Evolutionary conservation across 2,888 invertebrate genomes (phyloP), one percentile per base, ranked within the genome.

Genomic region (Ypsolopha sequella): DNA sequence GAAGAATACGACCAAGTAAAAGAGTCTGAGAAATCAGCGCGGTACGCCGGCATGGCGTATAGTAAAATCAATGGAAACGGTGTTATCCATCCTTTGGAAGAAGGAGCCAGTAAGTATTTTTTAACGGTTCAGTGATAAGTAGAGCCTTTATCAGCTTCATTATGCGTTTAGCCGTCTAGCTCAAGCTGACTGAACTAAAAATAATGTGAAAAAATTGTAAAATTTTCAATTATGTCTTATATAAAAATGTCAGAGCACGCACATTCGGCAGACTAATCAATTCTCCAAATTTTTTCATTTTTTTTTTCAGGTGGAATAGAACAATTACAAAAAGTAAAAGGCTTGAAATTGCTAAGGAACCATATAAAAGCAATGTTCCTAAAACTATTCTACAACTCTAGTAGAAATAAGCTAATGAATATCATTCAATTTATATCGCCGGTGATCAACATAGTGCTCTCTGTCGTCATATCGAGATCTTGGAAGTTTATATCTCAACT

Each of bases 401-500:
- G 72, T 62, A 66, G 86, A 48, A 85, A 76, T 55, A 84, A 85
- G 63, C 56, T 86, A 7, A 65, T 71, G 1, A 73, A 80, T 1
- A 56, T 80, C 6, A 84, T 86, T 70, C 86, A 86, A 57, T 78
- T 85, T 43, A 60, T 81, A 6, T 78, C 81, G 7, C 85, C 86
- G 1, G 72, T 86, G 36, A 75, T 86, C 53, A 86, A 86, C 51
- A 86, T 86, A 35, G 65, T 72, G 1, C 61, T 86, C 62, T 82
- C 86, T 6, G 84, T 86, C 36, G 53, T 76, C 8, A 81, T 86
- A 57, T 65, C 84, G 1, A 68, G 84, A 14, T 82, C 85, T 9
- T 86, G 86, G 86, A 76, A 76, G 55, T 86, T 86, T 52, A 65
- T 86, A 48, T 70, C 76, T 0, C 87, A 90, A 57, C 73, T 93